Percentiles rank a stretch among this genome's conserved stretches.
Evolutionary conservation across 2,797 vertebrate species (phyloP).

Genomic region (Eidolon dupreanum): DNA sequence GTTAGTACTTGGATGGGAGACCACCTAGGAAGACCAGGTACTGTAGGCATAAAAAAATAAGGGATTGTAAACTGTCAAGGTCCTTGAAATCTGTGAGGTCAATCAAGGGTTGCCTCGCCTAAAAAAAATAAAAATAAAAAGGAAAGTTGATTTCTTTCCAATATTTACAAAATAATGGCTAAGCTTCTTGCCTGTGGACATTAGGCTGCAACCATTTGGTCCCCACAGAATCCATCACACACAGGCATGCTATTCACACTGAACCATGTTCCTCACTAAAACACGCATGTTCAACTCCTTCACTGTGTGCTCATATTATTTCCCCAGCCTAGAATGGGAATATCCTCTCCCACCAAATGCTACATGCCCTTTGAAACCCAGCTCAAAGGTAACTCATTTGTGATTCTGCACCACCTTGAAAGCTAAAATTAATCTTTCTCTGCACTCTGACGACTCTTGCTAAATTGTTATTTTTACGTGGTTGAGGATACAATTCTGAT

Average conservation of each 20-base stretch:
- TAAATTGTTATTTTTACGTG: background rate
- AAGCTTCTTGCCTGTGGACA: background rate
- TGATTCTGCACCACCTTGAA: background rate
- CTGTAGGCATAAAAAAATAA: too few relatives aligned
- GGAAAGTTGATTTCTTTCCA: background rate
- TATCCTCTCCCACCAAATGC: background rate
- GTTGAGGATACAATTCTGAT: background rate
- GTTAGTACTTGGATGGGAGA: too few relatives aligned
- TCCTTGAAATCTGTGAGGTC: too few relatives aligned
- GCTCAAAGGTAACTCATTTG: background rate
- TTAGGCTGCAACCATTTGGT: background rate
- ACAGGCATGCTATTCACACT: fast-evolving
- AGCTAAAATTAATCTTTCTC: constrained; percentile 15
- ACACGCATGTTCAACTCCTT: fast-evolving
- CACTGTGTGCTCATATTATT: fast-evolving
- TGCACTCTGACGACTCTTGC: background rate
- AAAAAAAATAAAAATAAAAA: background rate
- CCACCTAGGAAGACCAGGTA: too few relatives aligned
- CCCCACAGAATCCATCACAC: fast-evolving
- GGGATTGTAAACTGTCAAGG: too few relatives aligned
- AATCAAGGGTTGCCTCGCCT: too few relatives aligned
- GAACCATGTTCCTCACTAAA: background rate
- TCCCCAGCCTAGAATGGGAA: background rate
- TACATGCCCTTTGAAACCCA: background rate
- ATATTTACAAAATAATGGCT: background rate